Evolutionary conservation across 2,888 invertebrate species (phyloP).

Genomic region (Synanthedon myopaeformis): DNA sequence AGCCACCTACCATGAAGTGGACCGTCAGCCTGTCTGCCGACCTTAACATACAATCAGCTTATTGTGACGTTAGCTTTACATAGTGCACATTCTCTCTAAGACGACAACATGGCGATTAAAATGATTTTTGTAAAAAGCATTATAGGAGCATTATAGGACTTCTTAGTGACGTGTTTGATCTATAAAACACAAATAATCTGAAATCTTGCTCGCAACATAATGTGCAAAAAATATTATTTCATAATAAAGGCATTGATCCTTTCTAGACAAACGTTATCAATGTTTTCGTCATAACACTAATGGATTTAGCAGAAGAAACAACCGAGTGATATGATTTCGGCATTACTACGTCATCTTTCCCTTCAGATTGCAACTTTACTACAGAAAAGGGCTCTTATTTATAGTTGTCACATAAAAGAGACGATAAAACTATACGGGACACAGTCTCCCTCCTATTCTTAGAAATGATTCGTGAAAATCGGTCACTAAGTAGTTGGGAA

Average conservation of each 20-base stretch:
- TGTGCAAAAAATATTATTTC: background rate
- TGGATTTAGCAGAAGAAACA: conserved; percentile 38
- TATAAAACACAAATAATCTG: background rate
- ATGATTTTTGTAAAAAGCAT: too few species aligned
- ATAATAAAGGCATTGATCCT: conserved; percentile 1
- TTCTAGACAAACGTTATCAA: conserved; percentile 15
- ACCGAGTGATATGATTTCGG: conserved; percentile 28
- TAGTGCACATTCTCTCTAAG: too few species aligned
- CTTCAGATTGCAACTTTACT: conserved; percentile 25
- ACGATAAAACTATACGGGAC: conserved; percentile 19
- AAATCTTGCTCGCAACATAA: background rate
- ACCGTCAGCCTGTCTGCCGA: too few species aligned
- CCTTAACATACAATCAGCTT: too few species aligned
- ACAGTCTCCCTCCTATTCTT: too few species aligned
- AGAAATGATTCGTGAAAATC: too few species aligned
- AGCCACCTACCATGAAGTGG: too few species aligned
- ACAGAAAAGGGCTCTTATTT: conserved; percentile 21
- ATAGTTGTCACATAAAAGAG: conserved; percentile 25
- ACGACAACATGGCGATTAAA: too few species aligned
- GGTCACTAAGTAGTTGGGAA: too few species aligned
- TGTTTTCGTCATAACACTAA: conserved; percentile 37
- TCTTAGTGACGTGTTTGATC: too few species aligned
- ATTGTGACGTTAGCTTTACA: too few species aligned
- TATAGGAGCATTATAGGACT: too few species aligned
- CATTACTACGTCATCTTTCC: conserved; percentile 22